Evolutionary conservation across 2,113 vertebrate genomes (phyloP), one percentile per base, ranked within the genome.

Genomic region (Azemiops feae): DNA sequence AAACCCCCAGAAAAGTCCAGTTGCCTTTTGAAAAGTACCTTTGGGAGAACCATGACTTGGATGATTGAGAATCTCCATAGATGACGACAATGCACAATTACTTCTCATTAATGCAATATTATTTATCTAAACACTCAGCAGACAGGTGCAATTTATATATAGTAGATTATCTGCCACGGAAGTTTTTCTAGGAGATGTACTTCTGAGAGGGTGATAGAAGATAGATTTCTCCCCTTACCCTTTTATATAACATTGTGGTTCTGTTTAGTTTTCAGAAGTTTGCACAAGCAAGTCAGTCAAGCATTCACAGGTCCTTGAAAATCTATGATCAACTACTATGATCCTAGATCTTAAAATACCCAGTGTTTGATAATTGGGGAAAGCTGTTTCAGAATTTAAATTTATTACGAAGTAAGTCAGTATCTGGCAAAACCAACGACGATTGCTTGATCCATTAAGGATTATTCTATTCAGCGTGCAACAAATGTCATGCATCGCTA

Each of bases 381-480:
- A 81, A 88, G 91, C 86, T 12, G 0, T 91, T 95, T 91, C 91
- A 92, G 92, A 95, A 95, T 93, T 94, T 88, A n/a, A 57, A 91
- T 91, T 14, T 52, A 93, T 12, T 43, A 39, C 85, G n/a, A 89
- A 43, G 93, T 91, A 88, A 94, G 95, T 92, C 74, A 64, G 11
- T 89, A 93, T 69, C 89, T 58, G 89, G 58, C 74, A 52, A 94
- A 81, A 43, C 34, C 95, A 96, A 92, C 95, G 2, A 92, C 93
- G 93, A 92, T 93, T 39, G 20, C 96, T 8, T 34, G 88, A 88
- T 60, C 95, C 91, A 14, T 95, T 96, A 94, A 87, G 94, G 96
- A 88, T 94, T 92, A 87, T 89, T 57, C 58, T 88, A 93, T 92
- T 47, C 88, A 85, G 85, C 9, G 11, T 0, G 0, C 9, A 95